Evolutionary conservation across 2,888 invertebrate species (phyloP).

Genomic region (Melinopterus prodromus): DNA sequence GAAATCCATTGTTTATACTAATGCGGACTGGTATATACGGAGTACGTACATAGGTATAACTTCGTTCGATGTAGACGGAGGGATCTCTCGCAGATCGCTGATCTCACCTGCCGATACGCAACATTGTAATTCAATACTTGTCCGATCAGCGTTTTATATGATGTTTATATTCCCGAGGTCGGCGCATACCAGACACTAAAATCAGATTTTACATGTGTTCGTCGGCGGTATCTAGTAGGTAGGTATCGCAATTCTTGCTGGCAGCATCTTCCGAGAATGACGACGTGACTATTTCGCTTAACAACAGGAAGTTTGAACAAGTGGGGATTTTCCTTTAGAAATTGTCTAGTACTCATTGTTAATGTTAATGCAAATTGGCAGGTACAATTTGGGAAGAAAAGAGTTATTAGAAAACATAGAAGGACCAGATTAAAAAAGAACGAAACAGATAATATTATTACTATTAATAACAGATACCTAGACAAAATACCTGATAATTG

Average conservation of each 20-base stretch:
- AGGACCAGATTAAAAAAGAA: too few species aligned
- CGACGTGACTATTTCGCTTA: neutral
- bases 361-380: too few species aligned
- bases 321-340: neutral
- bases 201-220: slow-evolving; percentile 18
- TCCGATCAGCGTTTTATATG: slow-evolving; percentile 22
- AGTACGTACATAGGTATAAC: slow-evolving; percentile 11
- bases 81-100: slow-evolving; percentile 8
- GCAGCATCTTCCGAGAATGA: neutral
- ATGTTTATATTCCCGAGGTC: slow-evolving; percentile 25
- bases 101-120: slow-evolving; percentile 14
- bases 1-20: slow-evolving; percentile 14
- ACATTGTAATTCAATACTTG: slow-evolving; percentile 23
- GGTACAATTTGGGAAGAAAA: too few species aligned
- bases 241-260: neutral
- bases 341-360: neutral
- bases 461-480: too few species aligned
- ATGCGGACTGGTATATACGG: slow-evolving; percentile 13
- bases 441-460: too few species aligned
- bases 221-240: slow-evolving; percentile 6
- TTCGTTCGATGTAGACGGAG: slow-evolving; percentile 17
- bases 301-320: neutral
- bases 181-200: slow-evolving; percentile 16
- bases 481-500: too few species aligned
- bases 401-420: too few species aligned